phyloP scores from a whole-genome alignment of 2,888 invertebrate genomes.

The Acholoe squamosa region DNA sequence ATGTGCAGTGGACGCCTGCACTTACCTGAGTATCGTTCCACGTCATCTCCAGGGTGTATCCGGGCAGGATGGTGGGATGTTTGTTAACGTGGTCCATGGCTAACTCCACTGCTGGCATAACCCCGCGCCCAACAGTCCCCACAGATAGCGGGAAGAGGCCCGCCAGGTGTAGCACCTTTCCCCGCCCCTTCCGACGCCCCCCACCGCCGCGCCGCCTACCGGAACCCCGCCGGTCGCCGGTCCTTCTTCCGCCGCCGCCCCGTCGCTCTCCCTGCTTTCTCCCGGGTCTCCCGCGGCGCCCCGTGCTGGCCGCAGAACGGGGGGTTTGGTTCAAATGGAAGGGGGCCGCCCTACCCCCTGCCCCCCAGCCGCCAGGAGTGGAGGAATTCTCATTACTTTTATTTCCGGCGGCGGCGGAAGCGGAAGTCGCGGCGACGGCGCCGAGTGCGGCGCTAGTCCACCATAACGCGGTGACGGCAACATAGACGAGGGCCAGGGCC shows the following conservation, averaged over 20 bases:
- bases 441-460: neutral
- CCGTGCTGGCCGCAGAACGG: neutral
- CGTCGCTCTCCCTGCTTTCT: neutral
- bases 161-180: slow-evolving; percentile 54
- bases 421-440: neutral
- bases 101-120: slow-evolving; percentile 62
- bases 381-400: neutral
- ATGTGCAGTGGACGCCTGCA: too few relatives aligned
- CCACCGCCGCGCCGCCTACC: neutral
- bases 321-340: slow-evolving; percentile 15
- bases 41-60: slow-evolving; percentile 65
- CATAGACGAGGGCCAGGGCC: neutral
- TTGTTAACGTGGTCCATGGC: slow-evolving; percentile 67
- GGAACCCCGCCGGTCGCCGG: neutral
- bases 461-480: neutral
- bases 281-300: neutral
- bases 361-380: neutral
- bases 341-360: neutral
- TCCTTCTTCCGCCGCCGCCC: neutral
- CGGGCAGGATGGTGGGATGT: slow-evolving; percentile 61
- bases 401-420: neutral
- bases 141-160: slow-evolving; percentile 56
- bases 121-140: slow-evolving; percentile 49
- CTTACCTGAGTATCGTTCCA: slow-evolving; percentile 70
- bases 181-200: neutral